These are phyloP conservation scores for Cheumatopsyche charites DNA, from an alignment of 1,140 invertebrate species.

Conservation along the genomic window DNA sequence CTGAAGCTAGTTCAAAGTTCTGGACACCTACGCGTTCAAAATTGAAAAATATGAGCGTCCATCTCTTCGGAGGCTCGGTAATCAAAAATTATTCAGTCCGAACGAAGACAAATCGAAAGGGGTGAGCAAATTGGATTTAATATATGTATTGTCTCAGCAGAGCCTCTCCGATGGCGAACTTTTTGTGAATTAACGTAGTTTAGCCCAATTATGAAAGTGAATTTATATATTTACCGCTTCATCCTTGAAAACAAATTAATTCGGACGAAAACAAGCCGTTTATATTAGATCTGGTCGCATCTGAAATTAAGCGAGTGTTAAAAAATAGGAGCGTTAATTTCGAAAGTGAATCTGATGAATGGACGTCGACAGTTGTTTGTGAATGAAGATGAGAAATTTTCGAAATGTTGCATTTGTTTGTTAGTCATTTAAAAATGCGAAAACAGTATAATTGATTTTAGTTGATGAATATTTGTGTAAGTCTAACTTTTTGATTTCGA, in stretches of 20 bases:
- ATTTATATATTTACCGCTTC: slow-evolving; percentile 46
- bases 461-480: no score
- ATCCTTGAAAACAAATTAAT: slow-evolving; percentile 42
- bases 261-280: slow-evolving; percentile 30
- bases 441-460: no score
- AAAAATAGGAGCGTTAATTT: slow-evolving; percentile 11
- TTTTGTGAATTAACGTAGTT: slow-evolving; percentile 42
- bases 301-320: slow-evolving; percentile 18
- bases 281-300: neutral
- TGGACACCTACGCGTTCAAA: neutral
- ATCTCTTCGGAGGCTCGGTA: neutral
- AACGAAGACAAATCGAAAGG: slow-evolving; percentile 33
- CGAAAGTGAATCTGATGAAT: neutral
- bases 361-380: no score
- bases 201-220: slow-evolving; percentile 40
- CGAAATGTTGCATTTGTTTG: no score
- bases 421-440: no score
- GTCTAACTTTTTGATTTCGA: no score
- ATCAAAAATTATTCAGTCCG: slow-evolving; percentile 20
- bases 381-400: no score
- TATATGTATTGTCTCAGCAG: neutral
- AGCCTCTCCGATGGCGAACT: neutral
- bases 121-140: slow-evolving; percentile 34
- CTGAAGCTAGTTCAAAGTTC: no score
- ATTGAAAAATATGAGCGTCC: slow-evolving; percentile 25